phyloP scores from a whole-genome alignment of 2,113 vertebrate species.

The Gambusia holbrooki region DNA sequence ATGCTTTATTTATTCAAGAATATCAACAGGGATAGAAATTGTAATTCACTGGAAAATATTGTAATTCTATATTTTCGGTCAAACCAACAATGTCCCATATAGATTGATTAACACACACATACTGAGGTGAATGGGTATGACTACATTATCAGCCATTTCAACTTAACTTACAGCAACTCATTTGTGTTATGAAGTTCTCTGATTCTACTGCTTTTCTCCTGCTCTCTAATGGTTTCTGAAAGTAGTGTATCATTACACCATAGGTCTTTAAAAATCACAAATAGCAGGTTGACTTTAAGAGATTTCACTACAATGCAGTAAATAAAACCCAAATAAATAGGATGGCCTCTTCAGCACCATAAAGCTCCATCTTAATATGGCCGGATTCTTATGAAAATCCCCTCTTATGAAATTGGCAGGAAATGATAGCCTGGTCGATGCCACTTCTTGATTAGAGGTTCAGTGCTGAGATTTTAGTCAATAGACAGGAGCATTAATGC shows the following conservation, averaged over 20 bases:
- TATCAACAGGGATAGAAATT: too few species aligned
- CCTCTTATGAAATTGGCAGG: slow-evolving; percentile 23
- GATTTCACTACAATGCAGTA: background rate
- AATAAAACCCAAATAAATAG: background rate
- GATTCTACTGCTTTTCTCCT: too few species aligned
- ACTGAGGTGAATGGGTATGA: too few species aligned
- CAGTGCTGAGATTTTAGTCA: slow-evolving; percentile 66
- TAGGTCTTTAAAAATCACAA: background rate
- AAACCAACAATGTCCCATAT: too few species aligned
- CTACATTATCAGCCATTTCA: too few species aligned
- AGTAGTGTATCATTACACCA: background rate
- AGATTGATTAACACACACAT: too few species aligned
- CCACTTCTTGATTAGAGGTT: slow-evolving; percentile 60
- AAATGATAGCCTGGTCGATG: slow-evolving; percentile 42
- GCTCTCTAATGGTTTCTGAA: background rate
- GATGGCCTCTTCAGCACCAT: slow-evolving; percentile 4
- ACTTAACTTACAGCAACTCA: too few species aligned
- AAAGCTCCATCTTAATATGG: slow-evolving; percentile 9
- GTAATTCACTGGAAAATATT: too few species aligned
- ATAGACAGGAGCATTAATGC: slow-evolving; percentile 60
- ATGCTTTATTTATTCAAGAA: too few species aligned
- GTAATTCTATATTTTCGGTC: too few species aligned
- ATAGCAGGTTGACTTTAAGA: background rate
- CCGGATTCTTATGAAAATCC: slow-evolving; percentile 34
- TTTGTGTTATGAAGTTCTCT: too few species aligned